These are phyloP conservation scores for Orgyia antiqua DNA, from an alignment of 2,888 invertebrate genomes.

Conservation along the genomic window DNA sequence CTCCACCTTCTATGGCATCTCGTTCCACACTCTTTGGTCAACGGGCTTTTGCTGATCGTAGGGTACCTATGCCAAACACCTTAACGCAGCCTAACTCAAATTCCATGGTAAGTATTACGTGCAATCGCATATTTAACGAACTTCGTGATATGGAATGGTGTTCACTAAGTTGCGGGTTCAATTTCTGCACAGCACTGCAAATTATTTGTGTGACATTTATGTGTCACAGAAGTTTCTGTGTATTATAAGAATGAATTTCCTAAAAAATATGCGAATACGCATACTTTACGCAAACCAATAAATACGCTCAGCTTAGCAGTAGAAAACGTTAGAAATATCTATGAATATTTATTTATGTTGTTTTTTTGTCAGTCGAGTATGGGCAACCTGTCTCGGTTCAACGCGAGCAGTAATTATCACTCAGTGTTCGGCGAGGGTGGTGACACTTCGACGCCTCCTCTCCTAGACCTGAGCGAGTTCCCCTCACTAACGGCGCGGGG, in stretches of 20 bases:
- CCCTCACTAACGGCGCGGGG: conserved; percentile 94
- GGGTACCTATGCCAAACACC: conserved; percentile 81
- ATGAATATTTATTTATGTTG: too few species aligned
- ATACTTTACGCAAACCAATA: too few species aligned
- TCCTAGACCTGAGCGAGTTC: conserved; percentile 94
- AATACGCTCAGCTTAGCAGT: too few species aligned
- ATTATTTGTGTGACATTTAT: too few species aligned
- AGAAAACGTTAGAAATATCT: too few species aligned
- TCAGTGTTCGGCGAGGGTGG: conserved; percentile 88
- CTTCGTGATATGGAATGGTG: too few species aligned
- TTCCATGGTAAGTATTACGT: conserved; percentile 75
- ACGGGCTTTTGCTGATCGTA: conserved; percentile 87
- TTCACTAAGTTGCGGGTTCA: too few species aligned
- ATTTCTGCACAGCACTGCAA: too few species aligned
- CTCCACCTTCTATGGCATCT: conserved; percentile 78
- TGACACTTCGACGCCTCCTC: conserved; percentile 88
- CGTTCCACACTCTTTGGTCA: conserved; percentile 86
- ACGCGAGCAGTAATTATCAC: conserved; percentile 86
- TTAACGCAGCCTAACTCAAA: conserved; percentile 75
- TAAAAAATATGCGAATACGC: too few species aligned
- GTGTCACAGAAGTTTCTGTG: too few species aligned
- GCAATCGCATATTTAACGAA: too few species aligned
- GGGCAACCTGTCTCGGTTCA: conserved; percentile 79
- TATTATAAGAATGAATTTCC: too few species aligned
- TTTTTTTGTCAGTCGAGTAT: conserved; percentile 72